Base-by-base conservation (phyloP, 2,797 vertebrate species). In the Anabas testudineus region DNA sequence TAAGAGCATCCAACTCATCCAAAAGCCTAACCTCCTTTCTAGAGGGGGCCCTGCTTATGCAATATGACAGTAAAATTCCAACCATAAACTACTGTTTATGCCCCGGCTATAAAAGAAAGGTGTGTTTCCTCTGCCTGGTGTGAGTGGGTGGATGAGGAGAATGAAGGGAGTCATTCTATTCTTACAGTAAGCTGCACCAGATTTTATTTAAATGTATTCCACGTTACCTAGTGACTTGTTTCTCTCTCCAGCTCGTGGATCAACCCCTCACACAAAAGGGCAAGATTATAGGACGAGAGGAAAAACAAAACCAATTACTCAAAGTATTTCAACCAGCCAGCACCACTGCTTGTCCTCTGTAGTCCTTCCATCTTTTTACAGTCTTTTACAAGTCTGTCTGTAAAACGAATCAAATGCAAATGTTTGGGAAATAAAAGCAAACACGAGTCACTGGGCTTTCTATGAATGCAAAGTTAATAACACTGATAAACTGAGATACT, bases 41-140 rank as follows among this genome's bases (percentile, higher is more conserved):
- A 80, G 80, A 47, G 47, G 54, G 47, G 54, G 59, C 42, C 63
- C 74, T 80, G 46, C 83, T 93, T 93, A 89, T 89, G 87, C 90
- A 94, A 93, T 51, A 67, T 61, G 83, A 88, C 84, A 90, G 82
- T 88, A 91, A 89, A 90, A 83, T 59, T 56, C 51, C 47, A 75
- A 79, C 86, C 90, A 91, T 94, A 94, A 95, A 94, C 92, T 94
- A 94, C 93, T 93, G 93, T 94, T 94, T 93, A 94, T 92, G 80
- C 80, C 76, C 56, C 32, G 9, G 90, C 85, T 74, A 81, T 94
- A 93, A 94, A 93, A 90, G 67, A 56, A 88, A 93, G 93, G 93
- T 92, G 92, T 90, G 93, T 93, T 91, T 90, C 83, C 86, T 81
- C 65, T 80, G 63, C 68, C 32, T n/a, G n/a, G n/a, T n/a, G n/a